These are phyloP conservation scores for Propsilocerus akamusi DNA, from an alignment of 1,140 invertebrate genomes.

Conservation along the genomic window DNA sequence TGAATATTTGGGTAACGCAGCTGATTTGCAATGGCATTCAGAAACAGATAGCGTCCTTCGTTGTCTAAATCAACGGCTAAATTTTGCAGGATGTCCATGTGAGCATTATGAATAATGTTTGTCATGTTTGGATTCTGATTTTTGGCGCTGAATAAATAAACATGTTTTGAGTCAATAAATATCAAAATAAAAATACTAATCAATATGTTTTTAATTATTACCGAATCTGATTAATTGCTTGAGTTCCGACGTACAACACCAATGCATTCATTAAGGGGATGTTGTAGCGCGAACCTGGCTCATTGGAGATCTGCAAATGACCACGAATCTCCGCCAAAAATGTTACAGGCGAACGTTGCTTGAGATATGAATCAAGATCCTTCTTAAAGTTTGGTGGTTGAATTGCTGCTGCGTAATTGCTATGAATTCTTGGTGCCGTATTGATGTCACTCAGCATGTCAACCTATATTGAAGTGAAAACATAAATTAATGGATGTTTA, in stretches of 20 bases:
- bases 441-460: constrained; percentile 80
- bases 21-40: constrained; percentile 98
- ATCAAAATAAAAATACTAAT: not conserved
- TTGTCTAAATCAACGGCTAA: constrained; percentile 93
- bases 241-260: constrained; percentile 91
- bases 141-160: constrained; percentile 37
- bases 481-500: not conserved
- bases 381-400: constrained; percentile 79
- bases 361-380: constrained; percentile 91
- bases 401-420: constrained; percentile 76
- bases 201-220: constrained; percentile 7
- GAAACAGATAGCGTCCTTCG: constrained; percentile 88
- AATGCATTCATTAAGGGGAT: constrained; percentile 92
- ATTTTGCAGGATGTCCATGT: constrained; percentile 99
- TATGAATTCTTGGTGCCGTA: constrained; percentile 69
- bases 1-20: constrained; percentile 97
- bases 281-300: constrained; percentile 84
- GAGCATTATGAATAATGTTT: constrained; percentile 90
- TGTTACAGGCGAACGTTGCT: constrained; percentile 83
- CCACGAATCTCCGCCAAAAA: constrained; percentile 83
- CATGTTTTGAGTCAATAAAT: not conserved
- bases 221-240: constrained; percentile 75
- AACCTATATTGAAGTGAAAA: constrained; percentile 27
- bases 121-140: constrained; percentile 83
- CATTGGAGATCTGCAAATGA: constrained; percentile 68